These are phyloP conservation scores for Eupleurogrammus muticus DNA, from an alignment of 2,797 vertebrate genomes.

Conservation along the genomic window DNA sequence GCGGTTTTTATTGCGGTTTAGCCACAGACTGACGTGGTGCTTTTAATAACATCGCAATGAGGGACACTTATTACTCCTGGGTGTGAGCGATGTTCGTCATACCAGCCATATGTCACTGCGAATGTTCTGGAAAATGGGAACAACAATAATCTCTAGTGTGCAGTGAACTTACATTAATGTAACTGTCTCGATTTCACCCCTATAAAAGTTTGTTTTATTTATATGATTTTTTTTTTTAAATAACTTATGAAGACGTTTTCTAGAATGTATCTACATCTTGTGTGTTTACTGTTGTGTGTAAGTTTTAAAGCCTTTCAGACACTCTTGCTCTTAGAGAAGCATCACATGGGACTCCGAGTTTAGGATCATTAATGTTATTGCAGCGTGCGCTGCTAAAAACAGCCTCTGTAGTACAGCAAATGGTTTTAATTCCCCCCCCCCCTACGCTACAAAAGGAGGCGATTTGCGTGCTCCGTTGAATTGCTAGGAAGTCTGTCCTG, in stretches of 20 bases:
- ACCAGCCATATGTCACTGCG: too few relatives aligned
- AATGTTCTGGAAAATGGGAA: too few relatives aligned
- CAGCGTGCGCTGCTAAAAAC: slow-evolving; percentile 6
- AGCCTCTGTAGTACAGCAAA: slow-evolving; percentile 1
- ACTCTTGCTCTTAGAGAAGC: background rate
- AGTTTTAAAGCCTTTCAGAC: background rate
- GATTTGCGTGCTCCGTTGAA: slow-evolving; percentile 33
- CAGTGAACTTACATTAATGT: background rate
- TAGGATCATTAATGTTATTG: background rate
- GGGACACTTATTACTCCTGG: background rate
- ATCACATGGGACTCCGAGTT: background rate
- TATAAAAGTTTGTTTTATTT: background rate
- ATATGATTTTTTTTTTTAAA: background rate
- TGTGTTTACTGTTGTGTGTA: too few relatives aligned
- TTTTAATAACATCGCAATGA: too few relatives aligned
- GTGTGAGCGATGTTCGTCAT: too few relatives aligned
- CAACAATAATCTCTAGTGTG: background rate
- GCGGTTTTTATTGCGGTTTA: too few relatives aligned
- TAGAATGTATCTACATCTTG: too few relatives aligned
- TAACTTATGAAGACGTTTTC: background rate
- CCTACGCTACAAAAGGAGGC: slow-evolving; percentile 7
- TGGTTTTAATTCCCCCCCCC: slow-evolving; percentile 13
- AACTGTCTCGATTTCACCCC: background rate
- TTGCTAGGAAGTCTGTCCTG: slow-evolving; percentile 46
- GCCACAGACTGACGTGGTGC: too few relatives aligned